Evolutionary conservation across 2,113 vertebrate genomes (phyloP), one percentile per base, ranked within the genome.

Genomic region (Hippocampus guttulatus): DNA sequence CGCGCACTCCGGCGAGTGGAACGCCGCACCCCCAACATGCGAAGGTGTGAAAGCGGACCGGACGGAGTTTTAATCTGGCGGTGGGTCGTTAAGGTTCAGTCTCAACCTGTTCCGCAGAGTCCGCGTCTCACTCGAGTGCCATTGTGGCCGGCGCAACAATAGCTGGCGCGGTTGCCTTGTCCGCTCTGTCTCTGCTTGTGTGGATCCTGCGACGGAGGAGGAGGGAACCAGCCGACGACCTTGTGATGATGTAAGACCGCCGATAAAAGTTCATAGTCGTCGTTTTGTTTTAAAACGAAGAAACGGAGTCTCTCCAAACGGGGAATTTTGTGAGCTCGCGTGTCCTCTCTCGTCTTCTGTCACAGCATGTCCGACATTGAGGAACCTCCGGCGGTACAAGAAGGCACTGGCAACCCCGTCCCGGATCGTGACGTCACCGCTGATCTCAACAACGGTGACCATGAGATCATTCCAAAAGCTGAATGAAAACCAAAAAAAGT

Each of bases 41-140:
- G 81, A 68, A 82, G 87, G 84, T 90, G 83, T 8, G 91, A 30
- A 91, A 84, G 23, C 92, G 91, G 91, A 89, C 87, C n/a, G 6
- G n/a, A 14, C 8, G 2, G 15, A 16, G 15, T 9, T 20, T 27
- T 2, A 30, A 3, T 60, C 5, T 18, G 27, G 27, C 8, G 5
- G 15, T 30, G n/a, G 21, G 14, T 54, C 8, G 14, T 51, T 33
- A 2, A 75, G 8, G 11, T 45, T 41, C 70, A 3, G 23, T 55
- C 25, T 51, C 16, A 30, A 60, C 18, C 83, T 14, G 77, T 43
- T 78, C 62, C n/a, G 25, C 85, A 93, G 90, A 77, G 64, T 8
- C 70, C 10, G 3, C 40, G 1, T 15, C 62, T 55, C 12, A 10
- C 3, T 0, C 64, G 1, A 12, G 41, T 21, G 65, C 74, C 12